Evolutionary conservation across 2,113 vertebrate species (phyloP), one percentile per base, ranked within the genome.

Genomic region (Heteronetta atricapilla): DNA sequence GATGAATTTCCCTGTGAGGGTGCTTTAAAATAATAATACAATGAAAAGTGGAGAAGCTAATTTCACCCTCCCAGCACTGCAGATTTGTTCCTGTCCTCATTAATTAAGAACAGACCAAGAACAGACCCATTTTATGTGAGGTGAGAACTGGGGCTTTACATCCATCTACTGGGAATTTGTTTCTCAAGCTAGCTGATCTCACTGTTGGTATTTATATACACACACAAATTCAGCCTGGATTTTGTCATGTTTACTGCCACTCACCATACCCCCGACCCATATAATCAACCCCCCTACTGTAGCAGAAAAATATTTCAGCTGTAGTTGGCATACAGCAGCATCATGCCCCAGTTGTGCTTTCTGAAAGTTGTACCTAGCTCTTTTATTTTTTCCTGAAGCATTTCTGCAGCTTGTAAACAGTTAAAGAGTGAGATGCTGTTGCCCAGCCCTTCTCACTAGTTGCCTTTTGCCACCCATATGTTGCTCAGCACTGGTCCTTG

Each of bases 51-150:
- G 23, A 69, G 74, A 81, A 86, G 36, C 23, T 86, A 58, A 75
- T 62, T 92, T 88, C 44, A 63, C 31, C 26, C 25, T 72, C 26
- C 33, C 22, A 56, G 16, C 33, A 29, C 11, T 60, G 50, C n/a
- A 77, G 56, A 7, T 74, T 82, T 94, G 4, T 62, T 85, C 31
- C 62, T 81, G 18, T 40, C 26, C 50, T 91, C 22, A 17, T 64
- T 60, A 83, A 88, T 73, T 84, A 84, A 70, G 48, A 89, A 46
- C n/a, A 88, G 62, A 53, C 14, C 13, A 84, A 70, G 48, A 89
- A 46, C n/a, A 88, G 69, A 53, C 14, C 13, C 8, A 26, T 91
- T 90, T 88, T 70, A 36, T 16, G 23, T 80, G 38, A 82, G 7
- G 60, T 69, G 46, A 3, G 13, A 48, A 53, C 40, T 66, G 40